Evolutionary conservation across 2,113 vertebrate genomes (phyloP), one percentile per base, ranked within the genome.

Genomic region (Parus major): DNA sequence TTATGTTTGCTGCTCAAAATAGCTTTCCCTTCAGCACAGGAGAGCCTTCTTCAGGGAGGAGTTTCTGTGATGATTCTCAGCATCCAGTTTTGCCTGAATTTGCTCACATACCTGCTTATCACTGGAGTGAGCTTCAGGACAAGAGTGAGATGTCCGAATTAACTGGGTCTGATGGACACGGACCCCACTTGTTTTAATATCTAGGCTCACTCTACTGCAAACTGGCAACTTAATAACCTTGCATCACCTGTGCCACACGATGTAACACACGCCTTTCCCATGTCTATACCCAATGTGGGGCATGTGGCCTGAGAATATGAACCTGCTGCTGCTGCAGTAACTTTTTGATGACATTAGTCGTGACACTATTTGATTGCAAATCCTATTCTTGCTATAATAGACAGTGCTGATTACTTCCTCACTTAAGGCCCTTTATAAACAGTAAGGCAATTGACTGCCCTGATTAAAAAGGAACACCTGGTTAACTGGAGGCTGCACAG

Each of bases 391-490:
- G 86, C 78, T 72, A 7, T 61, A 79, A 95, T 2, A 93, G 77
- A 89, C 44, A 64, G 70, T 46, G 73, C 66, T 95, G 90, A 96
- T 95, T 95, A 88, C 85, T 97, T 97, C 94, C 95, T 95, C 93
- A 95, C 87, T 97, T 90, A 92, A 92, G 68, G 66, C 63, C 63
- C 85, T 95, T 94, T 73, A 92, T 91, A 57, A 91, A 79, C 73
- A 80, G n/a, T 22, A 44, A 72, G 57, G 93, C 59, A 95, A 91
- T 91, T 91, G 78, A 89, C 50, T 92, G 70, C 19, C 75, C 75
- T 95, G 91, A 94, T 97, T 91, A 88, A 95, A 92, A 92, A 91
- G 63, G 70, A 95, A 79, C 93, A 97, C 95, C 91, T 95, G 95
- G 87, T 35, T 91, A 90, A 85, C 82, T 87, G 70, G 78, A 80